Evolutionary conservation across 2,888 invertebrate species (phyloP).

Genomic region (Pammene aurita): DNA sequence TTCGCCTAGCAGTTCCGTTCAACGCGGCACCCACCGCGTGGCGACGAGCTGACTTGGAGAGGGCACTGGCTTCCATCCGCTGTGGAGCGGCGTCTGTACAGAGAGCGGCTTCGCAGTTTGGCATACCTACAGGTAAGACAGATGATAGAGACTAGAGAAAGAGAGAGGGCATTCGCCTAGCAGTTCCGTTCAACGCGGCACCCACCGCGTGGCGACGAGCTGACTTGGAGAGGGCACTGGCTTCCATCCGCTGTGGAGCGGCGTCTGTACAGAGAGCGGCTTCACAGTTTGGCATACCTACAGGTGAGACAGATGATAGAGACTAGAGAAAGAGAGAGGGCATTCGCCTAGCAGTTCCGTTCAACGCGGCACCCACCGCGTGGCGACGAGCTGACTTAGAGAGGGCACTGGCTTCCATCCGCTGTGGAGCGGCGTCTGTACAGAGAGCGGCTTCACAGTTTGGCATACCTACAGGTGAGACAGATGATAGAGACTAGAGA

Average conservation of each 20-base stretch:
- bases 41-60: slow-evolving; percentile 92
- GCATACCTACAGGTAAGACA: slow-evolving; percentile 89
- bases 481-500: neutral
- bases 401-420: slow-evolving; percentile 91
- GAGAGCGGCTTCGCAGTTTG: slow-evolving; percentile 92
- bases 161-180: slow-evolving; percentile 76
- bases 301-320: slow-evolving; percentile 73
- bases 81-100: slow-evolving; percentile 92
- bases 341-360: slow-evolving; percentile 90
- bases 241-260: slow-evolving; percentile 91
- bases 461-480: slow-evolving; percentile 91
- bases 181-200: slow-evolving; percentile 95
- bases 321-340: neutral
- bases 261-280: slow-evolving; percentile 94
- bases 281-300: slow-evolving; percentile 93
- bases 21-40: slow-evolving; percentile 95
- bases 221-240: slow-evolving; percentile 91
- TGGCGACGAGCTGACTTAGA: slow-evolving; percentile 94
- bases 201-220: slow-evolving; percentile 95
- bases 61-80: slow-evolving; percentile 91
- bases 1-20: slow-evolving; percentile 92
- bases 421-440: slow-evolving; percentile 91
- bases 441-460: slow-evolving; percentile 93
- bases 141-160: neutral
- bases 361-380: slow-evolving; percentile 94